Evolutionary conservation across 2,113 vertebrate genomes (phyloP).

Genomic region (Trinectes maculatus): DNA sequence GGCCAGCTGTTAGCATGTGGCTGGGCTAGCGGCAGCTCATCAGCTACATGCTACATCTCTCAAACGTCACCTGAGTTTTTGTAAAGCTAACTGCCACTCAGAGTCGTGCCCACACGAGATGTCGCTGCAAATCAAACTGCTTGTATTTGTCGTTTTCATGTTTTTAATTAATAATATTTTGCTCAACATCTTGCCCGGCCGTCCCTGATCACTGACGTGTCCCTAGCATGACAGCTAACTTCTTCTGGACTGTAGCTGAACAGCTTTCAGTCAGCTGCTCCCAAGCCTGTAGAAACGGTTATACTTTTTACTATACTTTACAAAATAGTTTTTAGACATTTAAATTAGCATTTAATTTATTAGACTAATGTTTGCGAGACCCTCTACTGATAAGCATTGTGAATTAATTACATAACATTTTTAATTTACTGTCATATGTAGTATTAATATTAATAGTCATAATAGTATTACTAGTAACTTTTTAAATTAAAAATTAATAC

Average conservation of each 20-base stretch:
- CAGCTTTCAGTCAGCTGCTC: background rate
- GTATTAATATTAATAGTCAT: too few species aligned
- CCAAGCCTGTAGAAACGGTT: background rate
- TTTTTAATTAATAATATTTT: fast-evolving
- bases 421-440: too few species aligned
- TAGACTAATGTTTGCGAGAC: background rate
- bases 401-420: too few species aligned
- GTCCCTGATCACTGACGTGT: constrained; percentile 78
- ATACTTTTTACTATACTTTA: too few species aligned
- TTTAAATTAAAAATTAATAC: too few species aligned
- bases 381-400: too few species aligned
- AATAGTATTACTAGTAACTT: too few species aligned
- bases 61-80: background rate
- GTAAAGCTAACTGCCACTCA: fast-evolving
- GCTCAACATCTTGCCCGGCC: background rate
- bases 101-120: fast-evolving
- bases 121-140: fast-evolving
- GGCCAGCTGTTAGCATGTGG: constrained; percentile 69
- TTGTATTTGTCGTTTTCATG: background rate
- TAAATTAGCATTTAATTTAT: background rate
- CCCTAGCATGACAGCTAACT: constrained; percentile 51
- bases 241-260: background rate
- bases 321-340: background rate
- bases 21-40: constrained; percentile 28
- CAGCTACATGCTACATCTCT: background rate